Evolutionary conservation across 1,140 invertebrate species (phyloP).

Genomic region (Chelonus insularis): DNA sequence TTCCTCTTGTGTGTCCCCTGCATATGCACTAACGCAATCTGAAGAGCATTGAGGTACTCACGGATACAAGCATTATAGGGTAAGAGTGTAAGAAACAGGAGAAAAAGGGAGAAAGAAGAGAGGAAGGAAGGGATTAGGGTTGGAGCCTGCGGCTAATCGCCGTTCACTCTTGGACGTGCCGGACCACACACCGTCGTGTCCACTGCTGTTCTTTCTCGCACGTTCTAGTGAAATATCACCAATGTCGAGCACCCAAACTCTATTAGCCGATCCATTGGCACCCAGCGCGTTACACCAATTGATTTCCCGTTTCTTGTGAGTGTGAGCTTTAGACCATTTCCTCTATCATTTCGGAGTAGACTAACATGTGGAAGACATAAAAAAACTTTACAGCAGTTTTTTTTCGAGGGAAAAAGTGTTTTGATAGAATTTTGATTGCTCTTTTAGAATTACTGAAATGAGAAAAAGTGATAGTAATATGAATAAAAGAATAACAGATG

Average conservation of each 20-base stretch:
- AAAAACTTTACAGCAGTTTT: no score
- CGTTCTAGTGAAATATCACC: conserved; percentile 38
- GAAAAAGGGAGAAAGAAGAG: conserved; percentile 21
- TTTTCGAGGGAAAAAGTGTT: no score
- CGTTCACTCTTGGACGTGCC: conserved; percentile 44
- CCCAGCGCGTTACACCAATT: conserved; percentile 10
- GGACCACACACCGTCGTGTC: conserved; percentile 45
- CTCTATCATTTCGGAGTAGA: no score
- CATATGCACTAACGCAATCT: conserved; percentile 5
- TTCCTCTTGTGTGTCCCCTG: conserved; percentile 1
- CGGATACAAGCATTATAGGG: conserved; percentile 7
- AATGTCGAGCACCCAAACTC: conserved; percentile 37
- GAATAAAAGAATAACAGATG: no score
- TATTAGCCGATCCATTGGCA: conserved; percentile 31
- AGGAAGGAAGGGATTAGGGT: conserved; percentile 37
- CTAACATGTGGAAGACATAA: no score
- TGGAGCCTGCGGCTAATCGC: conserved; percentile 45
- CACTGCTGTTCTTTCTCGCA: conserved; percentile 22
- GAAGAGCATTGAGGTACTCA: conserved; percentile 20
- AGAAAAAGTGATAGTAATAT: no score
- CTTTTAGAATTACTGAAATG: no score
- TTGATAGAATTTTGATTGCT: no score
- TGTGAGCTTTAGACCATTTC: background rate
- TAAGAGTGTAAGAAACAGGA: conserved; percentile 3
- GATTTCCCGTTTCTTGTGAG: conserved; percentile 7